phyloP scores from a whole-genome alignment of 2,888 invertebrate species.

The Plutella xylostella region DNA sequence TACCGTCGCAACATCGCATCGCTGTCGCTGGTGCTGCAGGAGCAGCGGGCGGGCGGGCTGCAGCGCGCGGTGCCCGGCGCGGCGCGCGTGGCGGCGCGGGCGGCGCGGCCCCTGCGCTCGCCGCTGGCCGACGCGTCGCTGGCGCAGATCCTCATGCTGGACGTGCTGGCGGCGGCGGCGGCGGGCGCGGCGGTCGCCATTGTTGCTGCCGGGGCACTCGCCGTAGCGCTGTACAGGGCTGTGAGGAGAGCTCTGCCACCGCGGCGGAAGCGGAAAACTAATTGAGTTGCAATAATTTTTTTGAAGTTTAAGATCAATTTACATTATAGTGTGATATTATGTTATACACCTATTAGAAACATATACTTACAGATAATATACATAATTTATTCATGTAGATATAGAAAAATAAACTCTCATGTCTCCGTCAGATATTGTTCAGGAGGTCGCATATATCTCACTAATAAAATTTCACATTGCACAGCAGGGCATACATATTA shows the following conservation, averaged over 20 bases:
- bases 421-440: too few species aligned
- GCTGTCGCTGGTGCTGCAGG: slow-evolving; percentile 1
- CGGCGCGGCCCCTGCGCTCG: slow-evolving; percentile 1
- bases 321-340: too few species aligned
- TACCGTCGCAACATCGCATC: slow-evolving; percentile 6
- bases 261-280: too few species aligned
- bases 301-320: too few species aligned
- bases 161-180: background rate
- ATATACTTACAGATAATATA: background rate
- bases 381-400: background rate
- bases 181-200: background rate
- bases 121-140: slow-evolving; percentile 3
- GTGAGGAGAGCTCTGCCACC: too few species aligned
- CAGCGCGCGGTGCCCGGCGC: slow-evolving; percentile 4
- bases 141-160: background rate
- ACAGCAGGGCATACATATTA: background rate
- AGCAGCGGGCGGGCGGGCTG: slow-evolving; percentile 5
- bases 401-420: too few species aligned
- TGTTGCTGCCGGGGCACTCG: background rate
- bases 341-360: too few species aligned
- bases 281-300: too few species aligned
- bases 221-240: too few species aligned
- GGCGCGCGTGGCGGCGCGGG: slow-evolving; percentile 5
- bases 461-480: background rate
- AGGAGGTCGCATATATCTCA: too few species aligned